phyloP scores from a whole-genome alignment of 2,888 invertebrate species.

The Rhogogaster chlorosoma region DNA sequence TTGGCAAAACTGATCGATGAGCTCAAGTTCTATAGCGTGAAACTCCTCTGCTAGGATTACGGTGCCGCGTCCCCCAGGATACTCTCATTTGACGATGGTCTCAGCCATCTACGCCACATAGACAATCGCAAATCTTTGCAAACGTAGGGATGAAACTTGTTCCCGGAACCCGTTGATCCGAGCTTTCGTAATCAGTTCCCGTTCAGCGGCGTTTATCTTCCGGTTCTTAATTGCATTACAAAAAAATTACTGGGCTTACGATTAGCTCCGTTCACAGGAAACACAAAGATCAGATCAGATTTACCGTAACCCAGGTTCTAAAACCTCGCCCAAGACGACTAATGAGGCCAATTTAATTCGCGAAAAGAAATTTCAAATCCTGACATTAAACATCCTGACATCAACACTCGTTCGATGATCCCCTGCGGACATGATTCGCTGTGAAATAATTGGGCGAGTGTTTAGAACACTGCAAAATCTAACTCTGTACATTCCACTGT shows the following conservation, averaged over 20 bases:
- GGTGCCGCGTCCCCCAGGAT: constrained; percentile 10
- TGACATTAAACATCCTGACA: not conserved
- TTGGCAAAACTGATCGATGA: constrained; percentile 34
- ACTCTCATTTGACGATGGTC: constrained; percentile 13
- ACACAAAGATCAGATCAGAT: constrained; percentile 12
- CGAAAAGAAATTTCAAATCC: not conserved
- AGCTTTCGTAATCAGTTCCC: constrained; percentile 19
- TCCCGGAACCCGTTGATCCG: not conserved
- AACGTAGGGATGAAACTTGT: constrained; percentile 25
- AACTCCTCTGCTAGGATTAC: constrained; percentile 17
- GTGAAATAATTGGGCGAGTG: not conserved
- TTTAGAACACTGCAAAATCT: not conserved
- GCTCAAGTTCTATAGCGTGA: constrained; percentile 1
- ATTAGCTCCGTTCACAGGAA: constrained; percentile 1
- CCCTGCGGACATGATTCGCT: not conserved
- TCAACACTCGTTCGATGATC: not conserved
- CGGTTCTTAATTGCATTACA: not conserved
- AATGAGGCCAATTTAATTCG: not conserved
- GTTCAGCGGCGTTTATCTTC: constrained; percentile 21
- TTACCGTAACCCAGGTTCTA: not conserved
- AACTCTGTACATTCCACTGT: not conserved
- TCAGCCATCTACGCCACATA: constrained; percentile 18
- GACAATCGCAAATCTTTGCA: constrained; percentile 42
- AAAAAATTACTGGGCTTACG: constrained; percentile 7
- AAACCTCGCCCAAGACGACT: not conserved